Conservation (phyloP, 2,113 vertebrate genomes). For the western clawed frog (Xenopus tropicalis) region UCB_Xtro_10.0 CM004448.2:78846001-78846500, state of each 20-base stretch:
- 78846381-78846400: slow-evolving; percentile 9
- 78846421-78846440: slow-evolving; percentile 18
- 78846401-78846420: slow-evolving; percentile 30
- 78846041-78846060: slow-evolving; percentile 33
- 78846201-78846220: slow-evolving; percentile 2
- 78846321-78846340: slow-evolving; percentile 36
- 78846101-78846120: slow-evolving; percentile 43
- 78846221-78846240: slow-evolving; percentile 14
- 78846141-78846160: slow-evolving; percentile 39
- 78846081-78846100: slow-evolving; percentile 25
- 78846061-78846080: slow-evolving; percentile 34
- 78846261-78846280: slow-evolving; percentile 30
- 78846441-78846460: slow-evolving; percentile 30
- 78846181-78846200: slow-evolving; percentile 32
- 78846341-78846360: slow-evolving; percentile 29
- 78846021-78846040: slow-evolving; percentile 32
- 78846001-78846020: slow-evolving; percentile 38
- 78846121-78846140: slow-evolving; percentile 43
- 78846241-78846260: slow-evolving; percentile 17
- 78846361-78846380: slow-evolving; percentile 21
- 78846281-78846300: slow-evolving; percentile 26
- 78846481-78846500: no score
- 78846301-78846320: slow-evolving; percentile 21
- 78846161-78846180: slow-evolving; percentile 24
- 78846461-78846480: slow-evolving; percentile 9